phyloP scores from a whole-genome alignment of 2,888 invertebrate species.

The Diploptera punctata region DNA sequence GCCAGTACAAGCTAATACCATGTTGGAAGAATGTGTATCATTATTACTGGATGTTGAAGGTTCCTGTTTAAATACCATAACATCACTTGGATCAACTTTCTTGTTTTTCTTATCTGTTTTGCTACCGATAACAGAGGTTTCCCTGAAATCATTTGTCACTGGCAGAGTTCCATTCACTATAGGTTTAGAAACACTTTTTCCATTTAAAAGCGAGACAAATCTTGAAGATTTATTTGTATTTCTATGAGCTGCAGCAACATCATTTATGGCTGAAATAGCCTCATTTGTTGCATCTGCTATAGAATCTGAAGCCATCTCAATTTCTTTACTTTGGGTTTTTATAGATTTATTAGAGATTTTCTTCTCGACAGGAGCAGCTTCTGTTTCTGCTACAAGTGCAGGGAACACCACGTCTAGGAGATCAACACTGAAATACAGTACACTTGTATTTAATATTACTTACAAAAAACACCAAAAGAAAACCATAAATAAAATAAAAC shows the following conservation, averaged over 20 bases:
- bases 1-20: constrained; percentile 26
- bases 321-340: not conserved
- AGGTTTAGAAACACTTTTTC: not conserved
- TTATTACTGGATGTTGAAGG: not conserved
- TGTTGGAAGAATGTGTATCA: constrained; percentile 13
- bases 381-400: not conserved
- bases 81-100: not conserved
- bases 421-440: constrained; percentile 7
- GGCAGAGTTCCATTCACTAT: not conserved
- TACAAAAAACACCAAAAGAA: no score
- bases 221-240: not conserved
- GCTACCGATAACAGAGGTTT: not conserved
- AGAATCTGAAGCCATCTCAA: constrained; percentile 8
- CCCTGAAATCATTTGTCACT: not conserved
- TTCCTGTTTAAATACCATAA: not conserved
- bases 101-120: not conserved
- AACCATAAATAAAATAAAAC: no score
- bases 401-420: constrained; percentile 28
- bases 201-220: not conserved
- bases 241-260: constrained; percentile 20
- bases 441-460: no score
- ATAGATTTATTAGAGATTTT: not conserved
- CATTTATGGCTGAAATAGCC: constrained; percentile 31
- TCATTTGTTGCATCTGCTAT: constrained; percentile 32
- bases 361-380: not conserved